Conservation (phyloP, 2,797 vertebrate species). For the Anomalospiza imberbis region DNA sequence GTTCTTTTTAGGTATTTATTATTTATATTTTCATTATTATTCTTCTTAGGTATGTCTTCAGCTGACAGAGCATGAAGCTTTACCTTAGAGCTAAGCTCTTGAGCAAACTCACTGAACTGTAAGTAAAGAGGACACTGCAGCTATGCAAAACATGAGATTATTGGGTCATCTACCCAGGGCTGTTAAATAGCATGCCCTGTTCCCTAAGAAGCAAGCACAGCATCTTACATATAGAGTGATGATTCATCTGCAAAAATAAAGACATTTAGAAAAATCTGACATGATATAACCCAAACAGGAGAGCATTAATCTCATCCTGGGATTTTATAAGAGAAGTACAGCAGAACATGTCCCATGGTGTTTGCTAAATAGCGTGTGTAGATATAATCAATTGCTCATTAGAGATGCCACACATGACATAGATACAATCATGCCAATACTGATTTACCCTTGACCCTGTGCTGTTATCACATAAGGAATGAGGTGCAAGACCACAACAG, state of each 20-base stretch:
- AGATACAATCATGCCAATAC: background rate
- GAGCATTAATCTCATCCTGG: background rate
- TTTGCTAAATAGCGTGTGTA: background rate
- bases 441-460: background rate
- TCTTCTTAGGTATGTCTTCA: background rate
- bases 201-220: background rate
- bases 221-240: background rate
- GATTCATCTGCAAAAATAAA: background rate
- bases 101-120: background rate
- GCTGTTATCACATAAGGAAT: background rate
- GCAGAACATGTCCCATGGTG: background rate
- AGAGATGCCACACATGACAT: background rate
- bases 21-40: too few relatives aligned
- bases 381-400: constrained; percentile 12
- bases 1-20: too few relatives aligned
- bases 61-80: background rate
- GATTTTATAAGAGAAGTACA: background rate
- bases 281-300: background rate
- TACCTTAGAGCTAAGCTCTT: background rate
- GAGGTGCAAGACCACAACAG: background rate
- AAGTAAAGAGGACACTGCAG: background rate
- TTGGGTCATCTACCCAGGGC: background rate
- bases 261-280: background rate
- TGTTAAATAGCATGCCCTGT: background rate
- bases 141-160: background rate